Base-by-base conservation (phyloP, 1,140 invertebrate genomes). In the Aphelenchoides fujianensis region DNA sequence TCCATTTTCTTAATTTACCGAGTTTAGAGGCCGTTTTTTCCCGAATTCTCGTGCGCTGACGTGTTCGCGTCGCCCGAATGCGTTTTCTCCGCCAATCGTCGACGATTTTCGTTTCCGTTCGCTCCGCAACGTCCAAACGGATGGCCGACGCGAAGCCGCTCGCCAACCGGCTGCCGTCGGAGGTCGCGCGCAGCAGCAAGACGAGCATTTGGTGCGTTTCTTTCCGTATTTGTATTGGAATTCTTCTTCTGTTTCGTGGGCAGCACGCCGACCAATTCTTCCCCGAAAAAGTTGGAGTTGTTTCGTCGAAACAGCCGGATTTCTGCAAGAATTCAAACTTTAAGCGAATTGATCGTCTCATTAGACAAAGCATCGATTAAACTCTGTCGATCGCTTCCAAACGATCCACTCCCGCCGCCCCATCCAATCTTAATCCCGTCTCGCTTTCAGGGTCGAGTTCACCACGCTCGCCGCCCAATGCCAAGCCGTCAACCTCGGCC, bases 381-480 rank as follows among this genome's bases (percentile, higher is more conserved):
- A n/a, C n/a, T n/a, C n/a, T n/a, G n/a, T n/a, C n/a, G n/a, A n/a
- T n/a, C n/a, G n/a, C n/a, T n/a, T n/a, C n/a, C n/a, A n/a, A n/a
- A n/a, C n/a, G n/a, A n/a, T n/a, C n/a, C n/a, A n/a, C n/a, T n/a
- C n/a, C n/a, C n/a, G n/a, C n/a, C n/a, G n/a, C n/a, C n/a, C n/a
- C 31, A 0, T 73, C 16, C 12, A n/a, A 55, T 2, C 5, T 16
- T 1, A 74, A 59, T 32, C 41, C 12, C 37, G n/a, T n/a, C n/a
- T n/a, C n/a, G n/a, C n/a, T n/a, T 87, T 74, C 78, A 96, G 94
- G 95, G 92, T 95, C 30, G 95, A 98, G 86, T 97, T 97, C 85
- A 93, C 92, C 70, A 89, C 91, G 71, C 85, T 98, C 52, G 92
- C 92, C 28, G 82, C 89, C 54, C 89, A 97, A 77, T 89, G 93